These are phyloP conservation scores for Aphaenogaster rudis DNA, from an alignment of 1,140 invertebrate species.

Conservation along the genomic window DNA sequence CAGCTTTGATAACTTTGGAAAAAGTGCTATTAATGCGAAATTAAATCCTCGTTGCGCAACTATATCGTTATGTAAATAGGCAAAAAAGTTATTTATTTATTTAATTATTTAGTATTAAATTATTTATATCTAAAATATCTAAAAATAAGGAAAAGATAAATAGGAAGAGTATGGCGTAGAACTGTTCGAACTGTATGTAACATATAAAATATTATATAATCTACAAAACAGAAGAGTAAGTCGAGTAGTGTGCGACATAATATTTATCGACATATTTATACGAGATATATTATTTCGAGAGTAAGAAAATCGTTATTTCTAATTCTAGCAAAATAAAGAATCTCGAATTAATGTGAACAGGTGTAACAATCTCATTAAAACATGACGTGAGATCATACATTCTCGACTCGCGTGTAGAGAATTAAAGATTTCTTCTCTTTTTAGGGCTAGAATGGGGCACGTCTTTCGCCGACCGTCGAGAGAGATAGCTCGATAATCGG, in stretches of 20 bases:
- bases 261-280: not conserved
- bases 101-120: conserved; percentile 23
- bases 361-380: conserved; percentile 58
- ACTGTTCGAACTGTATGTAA: not conserved
- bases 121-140: not conserved
- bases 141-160: not conserved
- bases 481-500: conserved; percentile 70
- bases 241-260: not conserved
- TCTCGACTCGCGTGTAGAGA: conserved; percentile 3
- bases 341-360: not conserved
- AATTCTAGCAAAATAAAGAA: not conserved
- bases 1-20: conserved; percentile 31
- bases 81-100: not conserved
- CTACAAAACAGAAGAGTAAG: not conserved
- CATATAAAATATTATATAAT: conserved; percentile 3
- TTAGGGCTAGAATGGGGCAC: not conserved
- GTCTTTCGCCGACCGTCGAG: conserved; percentile 50
- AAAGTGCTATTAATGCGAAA: conserved; percentile 4
- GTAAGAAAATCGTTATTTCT: not conserved
- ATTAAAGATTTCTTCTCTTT: conserved; percentile 57
- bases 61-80: not conserved
- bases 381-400: conserved; percentile 18
- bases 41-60: not conserved
- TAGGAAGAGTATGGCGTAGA: too few relatives aligned
- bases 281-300: not conserved